These are phyloP conservation scores for Enteromius treurensis DNA, from an alignment of 2,797 vertebrate genomes.

Conservation along the genomic window DNA sequence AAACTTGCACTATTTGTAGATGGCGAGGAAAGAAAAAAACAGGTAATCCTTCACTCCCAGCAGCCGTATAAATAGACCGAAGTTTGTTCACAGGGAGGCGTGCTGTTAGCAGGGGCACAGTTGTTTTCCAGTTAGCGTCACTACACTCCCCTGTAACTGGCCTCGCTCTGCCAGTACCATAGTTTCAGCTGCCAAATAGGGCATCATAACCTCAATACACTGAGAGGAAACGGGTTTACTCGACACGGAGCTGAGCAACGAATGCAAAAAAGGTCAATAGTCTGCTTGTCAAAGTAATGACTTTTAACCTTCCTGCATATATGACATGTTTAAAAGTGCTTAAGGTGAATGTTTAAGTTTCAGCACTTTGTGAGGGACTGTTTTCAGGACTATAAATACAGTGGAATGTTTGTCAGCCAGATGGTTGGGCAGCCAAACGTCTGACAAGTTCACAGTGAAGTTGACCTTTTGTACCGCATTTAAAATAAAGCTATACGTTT, in stretches of 20 bases:
- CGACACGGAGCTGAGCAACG: background rate
- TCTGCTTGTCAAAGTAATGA: background rate
- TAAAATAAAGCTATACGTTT: slow-evolving; percentile 39
- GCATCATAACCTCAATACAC: slow-evolving; percentile 50
- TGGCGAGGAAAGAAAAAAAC: slow-evolving; percentile 61
- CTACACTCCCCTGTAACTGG: slow-evolving; percentile 61
- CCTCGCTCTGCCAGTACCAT: slow-evolving; percentile 35
- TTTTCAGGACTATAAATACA: slow-evolving; percentile 49
- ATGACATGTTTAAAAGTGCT: background rate
- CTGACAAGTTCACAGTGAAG: slow-evolving; percentile 38
- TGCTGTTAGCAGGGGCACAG: slow-evolving; percentile 69
- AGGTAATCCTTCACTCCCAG: slow-evolving; percentile 62
- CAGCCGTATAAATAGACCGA: slow-evolving; percentile 67
- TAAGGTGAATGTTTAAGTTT: slow-evolving; percentile 30
- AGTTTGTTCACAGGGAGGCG: slow-evolving; percentile 64
- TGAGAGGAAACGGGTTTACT: background rate
- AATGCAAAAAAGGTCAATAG: background rate
- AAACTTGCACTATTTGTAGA: slow-evolving; percentile 65
- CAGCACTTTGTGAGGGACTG: slow-evolving; percentile 25
- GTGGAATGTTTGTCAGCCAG: slow-evolving; percentile 27
- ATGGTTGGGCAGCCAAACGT: slow-evolving; percentile 38
- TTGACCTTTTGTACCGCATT: slow-evolving; percentile 34
- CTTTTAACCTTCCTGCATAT: slow-evolving; percentile 18
- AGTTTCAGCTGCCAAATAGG: slow-evolving; percentile 58
- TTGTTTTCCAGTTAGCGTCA: slow-evolving; percentile 72